These are phyloP conservation scores for Excalfactoria chinensis DNA, from an alignment of 2,113 vertebrate genomes.

Conservation along the genomic window DNA sequence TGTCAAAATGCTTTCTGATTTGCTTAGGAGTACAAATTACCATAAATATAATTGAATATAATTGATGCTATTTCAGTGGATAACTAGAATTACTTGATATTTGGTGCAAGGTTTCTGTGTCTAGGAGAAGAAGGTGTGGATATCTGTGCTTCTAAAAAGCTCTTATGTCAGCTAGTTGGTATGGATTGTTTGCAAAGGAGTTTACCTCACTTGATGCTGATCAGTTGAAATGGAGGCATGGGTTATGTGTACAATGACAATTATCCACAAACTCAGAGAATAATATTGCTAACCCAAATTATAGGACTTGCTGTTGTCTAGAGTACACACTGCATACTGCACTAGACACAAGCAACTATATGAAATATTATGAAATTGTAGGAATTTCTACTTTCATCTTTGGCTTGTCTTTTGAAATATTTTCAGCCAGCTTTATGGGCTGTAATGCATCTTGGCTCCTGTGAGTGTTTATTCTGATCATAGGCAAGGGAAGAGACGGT, in stretches of 20 bases:
- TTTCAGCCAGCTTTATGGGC: not conserved
- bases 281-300: not conserved
- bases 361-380: not conserved
- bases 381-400: not conserved
- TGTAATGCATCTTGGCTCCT: not conserved
- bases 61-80: not conserved
- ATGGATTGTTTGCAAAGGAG: not conserved
- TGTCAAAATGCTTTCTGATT: not conserved
- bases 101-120: not conserved
- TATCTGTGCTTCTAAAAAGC: not conserved
- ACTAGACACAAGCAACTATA: not conserved
- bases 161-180: not conserved
- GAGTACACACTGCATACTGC: not conserved
- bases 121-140: not conserved
- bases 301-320: not conserved
- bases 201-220: not conserved
- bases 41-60: not conserved
- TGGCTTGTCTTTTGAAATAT: not conserved
- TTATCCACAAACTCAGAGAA: not conserved
- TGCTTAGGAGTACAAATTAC: not conserved
- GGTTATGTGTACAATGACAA: not conserved
- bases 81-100: not conserved
- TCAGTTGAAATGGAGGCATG: not conserved
- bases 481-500: not conserved
- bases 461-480: not conserved